Evolutionary conservation across 2,113 vertebrate genomes (phyloP), one percentile per base, ranked within the genome.

Genomic region (Thalassarche chlororhynchos): DNA sequence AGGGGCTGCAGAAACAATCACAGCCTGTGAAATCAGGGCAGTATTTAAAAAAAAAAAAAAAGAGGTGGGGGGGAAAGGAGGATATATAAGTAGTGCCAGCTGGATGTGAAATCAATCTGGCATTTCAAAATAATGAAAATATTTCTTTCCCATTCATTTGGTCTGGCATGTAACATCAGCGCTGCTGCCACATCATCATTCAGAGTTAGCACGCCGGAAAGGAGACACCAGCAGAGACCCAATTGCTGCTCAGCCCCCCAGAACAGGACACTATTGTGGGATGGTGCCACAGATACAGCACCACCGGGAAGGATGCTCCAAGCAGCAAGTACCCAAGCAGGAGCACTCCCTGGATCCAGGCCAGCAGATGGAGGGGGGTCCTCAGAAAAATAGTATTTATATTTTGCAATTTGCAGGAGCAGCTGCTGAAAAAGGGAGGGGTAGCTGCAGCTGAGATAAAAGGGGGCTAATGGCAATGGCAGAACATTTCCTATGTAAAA

Each of bases 111-210:
- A 95, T 91, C 65, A 69, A 87, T 95, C 84, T 85, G 92, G 62
- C 96, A 87, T 70, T 93, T 91, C 76, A 97, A 89, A 97, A 96
- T 95, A 92, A 87, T 72, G 28, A 82, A 94, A 96, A 96, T 95
- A 94, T 94, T 97, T 87, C 17, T 77, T 91, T 87, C 74, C 70
- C 66, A 82, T 93, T 96, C 87, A 94, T 91, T 96, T 87, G 44
- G 79, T 87, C 87, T 96, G 95, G 89, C 89, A 85, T 31, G 57
- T 69, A 92, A 34, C 72, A 65, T 21, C 92, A 75, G 40, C 0
- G 0, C 77, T 69, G 57, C 64, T 95, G 91, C 89, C 85, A 92
- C 96, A 92, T 72, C 16, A n/a, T 70, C 90, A 60, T 66, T 78
- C 83, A 64, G 74, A 40, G 55, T 84, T 40, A 90, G 52, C 26